phyloP scores from a whole-genome alignment of 2,888 invertebrate species.

The Agonopterix subpropinquella region DNA sequence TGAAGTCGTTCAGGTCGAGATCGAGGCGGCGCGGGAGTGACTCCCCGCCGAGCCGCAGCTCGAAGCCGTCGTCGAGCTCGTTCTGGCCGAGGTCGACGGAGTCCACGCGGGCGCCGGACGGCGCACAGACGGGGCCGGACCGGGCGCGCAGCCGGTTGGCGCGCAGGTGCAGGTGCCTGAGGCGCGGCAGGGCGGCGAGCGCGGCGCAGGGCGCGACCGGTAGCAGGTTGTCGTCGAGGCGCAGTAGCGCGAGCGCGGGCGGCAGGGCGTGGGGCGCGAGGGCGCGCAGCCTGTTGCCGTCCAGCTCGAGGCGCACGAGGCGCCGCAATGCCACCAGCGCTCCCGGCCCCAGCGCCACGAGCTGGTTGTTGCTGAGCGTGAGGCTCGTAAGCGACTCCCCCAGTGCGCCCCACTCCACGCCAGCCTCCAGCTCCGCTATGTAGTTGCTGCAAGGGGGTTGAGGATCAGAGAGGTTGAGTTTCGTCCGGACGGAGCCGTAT shows the following conservation, averaged over 20 bases:
- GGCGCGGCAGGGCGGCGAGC: conserved; percentile 69
- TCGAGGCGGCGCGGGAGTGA: conserved; percentile 83
- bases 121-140: conserved; percentile 30
- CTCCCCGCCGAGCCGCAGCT: conserved; percentile 77
- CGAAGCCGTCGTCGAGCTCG: conserved; percentile 78
- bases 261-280: conserved; percentile 77
- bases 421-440: conserved; percentile 54
- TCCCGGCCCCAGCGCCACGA: conserved; percentile 59
- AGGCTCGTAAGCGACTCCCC: conserved; percentile 82
- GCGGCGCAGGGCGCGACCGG: conserved; percentile 74
- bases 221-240: conserved; percentile 80
- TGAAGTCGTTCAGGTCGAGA: conserved; percentile 84
- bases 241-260: conserved; percentile 76
- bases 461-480: neutral
- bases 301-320: conserved; percentile 77
- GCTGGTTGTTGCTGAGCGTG: conserved; percentile 85
- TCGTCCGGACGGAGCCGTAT: neutral
- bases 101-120: conserved; percentile 76
- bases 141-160: conserved; percentile 38
- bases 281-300: conserved; percentile 79
- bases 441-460: conserved; percentile 78
- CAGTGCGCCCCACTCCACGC: conserved; percentile 81
- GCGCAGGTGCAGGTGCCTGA: conserved; percentile 80
- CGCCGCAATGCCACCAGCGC: conserved; percentile 78
- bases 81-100: conserved; percentile 88